Conservation (phyloP, 2,113 vertebrate species). For the Ageneiosus marmoratus region DNA sequence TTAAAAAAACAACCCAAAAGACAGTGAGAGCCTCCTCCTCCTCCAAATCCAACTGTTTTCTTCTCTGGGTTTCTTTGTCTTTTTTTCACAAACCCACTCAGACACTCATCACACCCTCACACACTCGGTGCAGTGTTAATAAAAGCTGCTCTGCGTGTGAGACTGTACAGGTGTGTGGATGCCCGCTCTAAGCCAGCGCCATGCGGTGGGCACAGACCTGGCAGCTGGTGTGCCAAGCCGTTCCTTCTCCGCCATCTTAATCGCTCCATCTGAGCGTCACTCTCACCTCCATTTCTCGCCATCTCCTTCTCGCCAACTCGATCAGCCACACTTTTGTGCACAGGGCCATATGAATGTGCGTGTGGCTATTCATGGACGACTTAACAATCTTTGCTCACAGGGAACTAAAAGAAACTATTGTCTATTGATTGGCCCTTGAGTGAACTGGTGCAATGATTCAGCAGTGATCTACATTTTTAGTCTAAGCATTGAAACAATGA, state of each 20-base stretch:
- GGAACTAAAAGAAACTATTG: conserved; percentile 48
- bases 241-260: conserved; percentile 8
- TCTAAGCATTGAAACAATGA: conserved; percentile 42
- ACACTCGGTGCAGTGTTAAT: conserved; percentile 31
- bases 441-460: conserved; percentile 61
- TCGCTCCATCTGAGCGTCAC: not conserved
- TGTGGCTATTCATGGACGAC: conserved; percentile 55
- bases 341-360: conserved; percentile 4
- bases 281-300: not conserved
- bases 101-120: not conserved
- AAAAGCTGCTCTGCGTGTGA: conserved; percentile 42
- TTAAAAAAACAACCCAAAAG: not conserved
- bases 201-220: conserved; percentile 41
- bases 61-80: conserved; percentile 46
- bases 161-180: conserved; percentile 61
- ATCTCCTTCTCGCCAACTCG: conserved; percentile 48
- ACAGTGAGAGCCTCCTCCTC: not conserved
- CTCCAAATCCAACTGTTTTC: conserved; percentile 28
- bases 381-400: conserved; percentile 63
- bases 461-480: conserved; percentile 30
- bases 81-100: conserved; percentile 27
- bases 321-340: conserved; percentile 49
- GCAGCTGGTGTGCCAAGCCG: conserved; percentile 29
- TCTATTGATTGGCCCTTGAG: conserved; percentile 67
- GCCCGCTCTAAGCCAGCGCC: conserved; percentile 49